phyloP scores from a whole-genome alignment of 2,888 invertebrate species.

The Aspidiotus rigidus region DNA sequence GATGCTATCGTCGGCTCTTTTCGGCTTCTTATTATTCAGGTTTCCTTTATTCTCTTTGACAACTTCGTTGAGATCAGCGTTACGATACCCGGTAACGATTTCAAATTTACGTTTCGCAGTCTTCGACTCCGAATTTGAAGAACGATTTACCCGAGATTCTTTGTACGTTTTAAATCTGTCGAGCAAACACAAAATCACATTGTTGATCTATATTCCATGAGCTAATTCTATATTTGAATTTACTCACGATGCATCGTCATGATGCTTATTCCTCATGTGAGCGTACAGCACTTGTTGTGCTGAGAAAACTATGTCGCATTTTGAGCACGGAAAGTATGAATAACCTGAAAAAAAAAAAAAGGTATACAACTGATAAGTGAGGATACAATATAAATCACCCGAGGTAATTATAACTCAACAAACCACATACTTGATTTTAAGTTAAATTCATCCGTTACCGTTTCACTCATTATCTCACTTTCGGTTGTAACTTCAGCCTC shows the following conservation, averaged over 20 bases:
- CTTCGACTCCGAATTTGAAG: not conserved
- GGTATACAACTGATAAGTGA: too few species aligned
- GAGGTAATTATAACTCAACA: too few species aligned
- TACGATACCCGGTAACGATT: not conserved
- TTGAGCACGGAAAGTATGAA: too few species aligned
- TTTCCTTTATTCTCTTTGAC: not conserved
- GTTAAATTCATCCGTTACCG: too few species aligned
- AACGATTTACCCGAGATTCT: not conserved
- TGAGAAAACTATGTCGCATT: not conserved
- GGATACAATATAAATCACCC: too few species aligned
- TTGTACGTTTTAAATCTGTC: not conserved
- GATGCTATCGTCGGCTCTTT: not conserved
- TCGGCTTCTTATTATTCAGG: not conserved
- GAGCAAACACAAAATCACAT: not conserved
- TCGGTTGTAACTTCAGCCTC: constrained; percentile 8
- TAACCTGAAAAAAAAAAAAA: too few species aligned
- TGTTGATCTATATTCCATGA: not conserved
- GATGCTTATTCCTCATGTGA: not conserved
- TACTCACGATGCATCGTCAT: not conserved
- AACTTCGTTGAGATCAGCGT: not conserved
- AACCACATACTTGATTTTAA: too few species aligned
- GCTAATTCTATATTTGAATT: not conserved
- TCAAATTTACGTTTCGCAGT: not conserved
- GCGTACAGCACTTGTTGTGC: not conserved
- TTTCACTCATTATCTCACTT: not conserved